Evolutionary conservation across 1,140 invertebrate genomes (phyloP).

Genomic region (Ceratina japonica): DNA sequence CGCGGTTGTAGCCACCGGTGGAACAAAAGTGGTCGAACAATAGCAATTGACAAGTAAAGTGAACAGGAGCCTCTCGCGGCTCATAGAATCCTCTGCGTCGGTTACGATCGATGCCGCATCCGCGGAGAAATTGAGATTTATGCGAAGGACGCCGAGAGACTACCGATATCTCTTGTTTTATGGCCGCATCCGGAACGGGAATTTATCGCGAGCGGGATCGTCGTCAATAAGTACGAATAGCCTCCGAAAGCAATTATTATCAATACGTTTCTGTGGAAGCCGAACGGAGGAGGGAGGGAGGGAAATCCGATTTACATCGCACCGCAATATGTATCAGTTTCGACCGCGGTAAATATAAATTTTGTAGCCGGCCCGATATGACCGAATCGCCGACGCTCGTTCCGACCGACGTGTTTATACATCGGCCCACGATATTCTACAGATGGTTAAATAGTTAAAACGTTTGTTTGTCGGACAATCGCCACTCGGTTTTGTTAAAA

Average conservation of each 20-base stretch:
- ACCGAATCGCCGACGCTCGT: too few relatives aligned
- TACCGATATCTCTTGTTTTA: slow-evolving; percentile 1
- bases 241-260: slow-evolving; percentile 5
- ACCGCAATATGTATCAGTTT: not conserved
- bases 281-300: not conserved
- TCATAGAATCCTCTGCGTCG: slow-evolving; percentile 15
- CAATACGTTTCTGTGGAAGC: not conserved
- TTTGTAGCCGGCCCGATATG: too few relatives aligned
- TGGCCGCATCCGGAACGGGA: not conserved
- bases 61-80: slow-evolving; percentile 4
- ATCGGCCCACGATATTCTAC: too few relatives aligned
- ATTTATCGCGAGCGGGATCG: slow-evolving; percentile 9
- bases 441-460: too few relatives aligned
- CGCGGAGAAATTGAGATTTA: slow-evolving; percentile 36
- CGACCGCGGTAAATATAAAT: not conserved
- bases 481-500: too few relatives aligned
- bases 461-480: too few relatives aligned
- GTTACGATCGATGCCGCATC: not conserved
- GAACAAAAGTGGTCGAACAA: slow-evolving; percentile 13
- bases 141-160: not conserved
- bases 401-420: too few relatives aligned
- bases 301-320: slow-evolving; percentile 5
- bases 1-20: too few relatives aligned
- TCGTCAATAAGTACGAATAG: slow-evolving; percentile 6
- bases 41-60: slow-evolving; percentile 31